Evolutionary conservation across 2,797 vertebrate species (phyloP), one percentile per base, ranked within the genome.

Genomic region (Danio albolineatus): DNA sequence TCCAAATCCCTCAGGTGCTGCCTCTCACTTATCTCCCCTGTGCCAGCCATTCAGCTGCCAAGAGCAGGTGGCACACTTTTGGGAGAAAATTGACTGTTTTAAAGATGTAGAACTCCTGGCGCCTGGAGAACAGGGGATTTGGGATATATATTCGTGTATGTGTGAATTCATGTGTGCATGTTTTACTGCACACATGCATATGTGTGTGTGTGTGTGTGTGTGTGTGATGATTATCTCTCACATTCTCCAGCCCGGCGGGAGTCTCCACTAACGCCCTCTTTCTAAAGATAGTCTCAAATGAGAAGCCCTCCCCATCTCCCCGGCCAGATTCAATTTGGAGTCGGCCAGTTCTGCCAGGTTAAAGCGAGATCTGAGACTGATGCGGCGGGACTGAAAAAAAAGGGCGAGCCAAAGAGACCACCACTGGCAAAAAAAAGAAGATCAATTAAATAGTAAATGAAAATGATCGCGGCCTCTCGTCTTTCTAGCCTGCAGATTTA

Each of bases 21-120:
- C 89, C 90, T 88, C 91, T 93, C 92, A 94, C 94, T 94, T 94
- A 94, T 94, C 93, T 93, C 91, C 89, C 90, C 91, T 19, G 92
- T 93, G 89, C 90, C 92, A 92, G 92, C 86, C 88, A 85, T 89
- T 90, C 91, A 89, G 91, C 91, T 91, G 92, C 91, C 91, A 92
- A 90, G 92, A 90, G 90, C 90, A 92, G 92, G 93, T 93, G 92
- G 90, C 91, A 93, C 87, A 91, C 90, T 92, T 92, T 93, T 88
- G 89, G 87, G 88, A 78, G 89, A 86, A 92, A 92, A 93, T 91
- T 76, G 91, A 88, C 89, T 91, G 89, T 92, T 92, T 92, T 90
- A 90, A 92, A 92, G 91, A 92, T 91, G 87, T 88, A 87, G 88
- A 86, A 88, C 88, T 86, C 87, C 69, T 64, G 69, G 56, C 60